phyloP scores from a whole-genome alignment of 2,797 vertebrate species.

The Perodicticus potto region DNA sequence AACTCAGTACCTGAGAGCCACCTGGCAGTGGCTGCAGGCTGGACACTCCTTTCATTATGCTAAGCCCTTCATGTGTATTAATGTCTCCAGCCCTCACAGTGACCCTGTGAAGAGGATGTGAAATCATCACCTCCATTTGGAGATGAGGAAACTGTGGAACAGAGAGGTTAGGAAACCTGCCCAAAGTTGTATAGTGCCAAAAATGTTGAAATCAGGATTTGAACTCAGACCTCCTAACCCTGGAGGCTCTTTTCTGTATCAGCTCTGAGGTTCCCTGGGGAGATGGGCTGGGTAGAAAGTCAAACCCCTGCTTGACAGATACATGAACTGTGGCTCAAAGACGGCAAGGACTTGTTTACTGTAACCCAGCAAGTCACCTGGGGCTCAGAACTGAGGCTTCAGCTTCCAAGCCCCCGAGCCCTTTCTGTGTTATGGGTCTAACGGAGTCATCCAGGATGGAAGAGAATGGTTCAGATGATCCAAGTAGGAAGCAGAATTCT shows the following conservation, averaged over 20 bases:
- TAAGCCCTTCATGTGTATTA: neutral
- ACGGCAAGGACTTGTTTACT: neutral
- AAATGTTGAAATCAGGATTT: neutral
- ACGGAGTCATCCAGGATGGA: no score
- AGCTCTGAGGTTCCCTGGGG: neutral
- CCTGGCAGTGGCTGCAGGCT: rapidly evolving
- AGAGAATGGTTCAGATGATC: neutral
- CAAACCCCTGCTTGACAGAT: neutral
- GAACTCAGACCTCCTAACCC: neutral
- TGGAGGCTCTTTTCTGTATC: neutral
- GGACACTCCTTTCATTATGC: neutral
- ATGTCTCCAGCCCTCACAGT: neutral
- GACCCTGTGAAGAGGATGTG: neutral
- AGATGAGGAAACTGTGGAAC: neutral
- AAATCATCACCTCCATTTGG: neutral
- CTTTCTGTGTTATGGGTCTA: neutral
- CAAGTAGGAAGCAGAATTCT: neutral
- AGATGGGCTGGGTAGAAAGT: neutral
- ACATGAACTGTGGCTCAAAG: neutral
- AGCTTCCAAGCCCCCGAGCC: neutral
- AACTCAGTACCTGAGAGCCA: neutral
- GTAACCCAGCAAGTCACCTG: neutral
- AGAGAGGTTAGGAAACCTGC: neutral
- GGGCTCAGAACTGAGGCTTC: neutral
- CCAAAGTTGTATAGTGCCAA: neutral